A percentile compares a stretch with the other conserved stretches of the same genome.
Evolutionary conservation across 2,113 vertebrate species (phyloP).

Genomic region (Blennius ocellaris): DNA sequence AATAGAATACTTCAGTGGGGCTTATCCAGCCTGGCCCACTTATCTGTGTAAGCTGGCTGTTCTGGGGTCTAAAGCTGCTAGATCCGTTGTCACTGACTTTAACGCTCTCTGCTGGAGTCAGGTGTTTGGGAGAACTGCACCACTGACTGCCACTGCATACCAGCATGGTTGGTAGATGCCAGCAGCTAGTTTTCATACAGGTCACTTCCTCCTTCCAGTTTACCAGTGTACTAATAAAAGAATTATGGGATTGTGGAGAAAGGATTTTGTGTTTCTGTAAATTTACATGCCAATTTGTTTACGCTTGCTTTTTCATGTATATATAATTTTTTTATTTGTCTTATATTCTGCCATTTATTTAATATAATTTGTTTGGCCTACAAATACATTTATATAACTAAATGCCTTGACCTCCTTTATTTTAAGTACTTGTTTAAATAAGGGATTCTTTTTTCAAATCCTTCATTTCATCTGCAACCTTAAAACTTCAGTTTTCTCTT

Average conservation of each 20-base stretch:
- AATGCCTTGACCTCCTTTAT: too few species aligned
- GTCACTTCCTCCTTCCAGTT: constrained; percentile 28
- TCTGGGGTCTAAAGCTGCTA: constrained; percentile 78
- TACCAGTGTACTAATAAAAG: not conserved
- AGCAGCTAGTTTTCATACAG: constrained; percentile 18
- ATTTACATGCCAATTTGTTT: too few species aligned
- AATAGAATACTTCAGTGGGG: constrained; percentile 76
- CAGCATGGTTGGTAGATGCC: constrained; percentile 34
- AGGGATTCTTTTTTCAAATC: not conserved
- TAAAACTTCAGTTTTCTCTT: not conserved
- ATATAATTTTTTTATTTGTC: too few species aligned
- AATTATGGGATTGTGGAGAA: not conserved
- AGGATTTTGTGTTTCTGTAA: not conserved
- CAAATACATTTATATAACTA: too few species aligned
- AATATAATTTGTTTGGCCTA: too few species aligned
- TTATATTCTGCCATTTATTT: too few species aligned
- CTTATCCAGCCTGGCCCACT: constrained; percentile 76
- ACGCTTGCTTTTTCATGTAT: not conserved
- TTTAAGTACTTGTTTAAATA: too few species aligned
- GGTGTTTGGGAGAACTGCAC: constrained; percentile 59
- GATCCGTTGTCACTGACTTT: constrained; percentile 74
- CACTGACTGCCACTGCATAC: constrained; percentile 26
- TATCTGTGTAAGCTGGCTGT: constrained; percentile 80
- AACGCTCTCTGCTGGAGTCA: constrained; percentile 69
- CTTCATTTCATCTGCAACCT: not conserved